These are phyloP conservation scores for Ceramica pisi DNA, from an alignment of 2,888 invertebrate genomes.

Conservation along the genomic window DNA sequence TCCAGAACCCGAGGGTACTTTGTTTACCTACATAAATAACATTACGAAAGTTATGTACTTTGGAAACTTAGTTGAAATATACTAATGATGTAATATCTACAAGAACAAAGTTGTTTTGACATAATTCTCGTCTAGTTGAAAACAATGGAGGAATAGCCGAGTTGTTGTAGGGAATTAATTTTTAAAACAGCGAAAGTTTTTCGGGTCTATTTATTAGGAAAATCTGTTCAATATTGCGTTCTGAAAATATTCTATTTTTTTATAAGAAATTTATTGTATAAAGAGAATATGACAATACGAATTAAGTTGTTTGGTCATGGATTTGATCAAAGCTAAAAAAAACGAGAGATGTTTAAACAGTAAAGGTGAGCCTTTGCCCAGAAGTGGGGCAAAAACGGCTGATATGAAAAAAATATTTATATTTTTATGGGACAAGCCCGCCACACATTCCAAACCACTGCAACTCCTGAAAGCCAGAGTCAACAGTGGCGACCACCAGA, in stretches of 20 bases:
- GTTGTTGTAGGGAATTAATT: slow-evolving; percentile 7
- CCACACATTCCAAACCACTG: too few relatives aligned
- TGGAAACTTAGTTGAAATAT: slow-evolving; percentile 63
- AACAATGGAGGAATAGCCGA: slow-evolving; percentile 20
- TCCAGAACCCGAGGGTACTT: slow-evolving; percentile 59
- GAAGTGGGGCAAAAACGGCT: too few relatives aligned
- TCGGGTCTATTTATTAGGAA: background rate
- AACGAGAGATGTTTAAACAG: background rate
- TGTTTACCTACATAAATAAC: slow-evolving; percentile 65
- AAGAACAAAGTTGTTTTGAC: slow-evolving; percentile 57
- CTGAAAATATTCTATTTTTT: background rate
- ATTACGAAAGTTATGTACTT: slow-evolving; percentile 64
- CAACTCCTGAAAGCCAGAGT: too few relatives aligned
- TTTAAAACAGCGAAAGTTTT: slow-evolving; percentile 1
- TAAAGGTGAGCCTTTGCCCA: too few relatives aligned
- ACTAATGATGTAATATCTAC: slow-evolving; percentile 61
- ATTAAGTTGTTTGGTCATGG: background rate
- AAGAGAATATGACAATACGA: background rate
- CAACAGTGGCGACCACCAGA: too few relatives aligned
- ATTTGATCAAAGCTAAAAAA: background rate
- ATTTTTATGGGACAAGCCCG: too few relatives aligned
- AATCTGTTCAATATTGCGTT: background rate
- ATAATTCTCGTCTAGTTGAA: slow-evolving; percentile 47
- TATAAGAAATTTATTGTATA: background rate
- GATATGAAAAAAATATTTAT: too few relatives aligned